A percentile compares a stretch with the other conserved stretches of the same genome.
These are phyloP conservation scores for Epirrhoe tristata DNA, from an alignment of 2,888 invertebrate genomes.

Conservation along the genomic window DNA sequence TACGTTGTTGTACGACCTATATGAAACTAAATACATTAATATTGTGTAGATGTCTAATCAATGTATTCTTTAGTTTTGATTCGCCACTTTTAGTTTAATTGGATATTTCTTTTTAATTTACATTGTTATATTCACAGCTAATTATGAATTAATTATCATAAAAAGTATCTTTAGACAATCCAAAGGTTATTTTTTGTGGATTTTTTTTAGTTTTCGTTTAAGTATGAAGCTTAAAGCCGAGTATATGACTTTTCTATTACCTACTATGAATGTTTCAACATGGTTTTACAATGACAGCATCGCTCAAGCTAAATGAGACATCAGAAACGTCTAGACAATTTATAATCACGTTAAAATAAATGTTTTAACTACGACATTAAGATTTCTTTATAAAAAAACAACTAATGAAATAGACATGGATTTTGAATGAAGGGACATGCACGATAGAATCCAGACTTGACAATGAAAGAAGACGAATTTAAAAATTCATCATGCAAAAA, in stretches of 20 bases:
- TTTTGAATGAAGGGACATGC: constrained; percentile 69
- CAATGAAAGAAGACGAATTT: constrained; percentile 64
- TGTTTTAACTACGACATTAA: constrained; percentile 53
- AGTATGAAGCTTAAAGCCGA: constrained; percentile 56
- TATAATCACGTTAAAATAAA: constrained; percentile 28
- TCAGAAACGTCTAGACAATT: constrained; percentile 27
- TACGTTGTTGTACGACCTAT: constrained; percentile 80
- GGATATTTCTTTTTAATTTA: constrained; percentile 4
- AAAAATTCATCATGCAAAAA: constrained; percentile 49
- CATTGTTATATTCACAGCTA: constrained; percentile 1
- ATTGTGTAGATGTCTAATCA: background rate
- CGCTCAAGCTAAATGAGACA: constrained; percentile 49
- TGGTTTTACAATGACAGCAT: constrained; percentile 50
- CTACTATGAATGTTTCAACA: constrained; percentile 51
- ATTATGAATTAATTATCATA: background rate
- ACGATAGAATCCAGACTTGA: constrained; percentile 61
- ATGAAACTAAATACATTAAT: constrained; percentile 22
- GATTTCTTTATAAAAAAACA: constrained; percentile 51
- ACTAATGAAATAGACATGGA: constrained; percentile 60
- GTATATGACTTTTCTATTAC: constrained; percentile 49
- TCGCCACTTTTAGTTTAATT: background rate
- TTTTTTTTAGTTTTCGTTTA: constrained; percentile 8
- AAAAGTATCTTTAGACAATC: background rate
- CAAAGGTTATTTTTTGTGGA: background rate
- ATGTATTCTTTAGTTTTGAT: background rate